Conservation (phyloP, 2,888 invertebrate genomes). For the Elegia similella region DNA sequence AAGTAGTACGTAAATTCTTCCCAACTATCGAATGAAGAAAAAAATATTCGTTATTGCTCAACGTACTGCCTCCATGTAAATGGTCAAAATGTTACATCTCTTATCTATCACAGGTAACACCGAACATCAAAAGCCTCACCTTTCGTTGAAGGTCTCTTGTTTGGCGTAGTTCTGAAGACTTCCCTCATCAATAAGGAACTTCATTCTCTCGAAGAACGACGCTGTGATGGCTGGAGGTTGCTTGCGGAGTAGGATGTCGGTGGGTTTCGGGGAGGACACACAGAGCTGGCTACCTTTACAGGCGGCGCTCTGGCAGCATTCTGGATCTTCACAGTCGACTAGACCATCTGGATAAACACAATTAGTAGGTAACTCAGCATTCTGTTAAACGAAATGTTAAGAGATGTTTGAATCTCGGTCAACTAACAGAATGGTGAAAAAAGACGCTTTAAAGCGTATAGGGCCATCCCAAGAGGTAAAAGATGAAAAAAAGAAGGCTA, state of each 20-base stretch:
- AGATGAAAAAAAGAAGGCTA: too few species aligned
- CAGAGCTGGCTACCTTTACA: constrained; percentile 95
- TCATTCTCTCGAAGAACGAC: constrained; percentile 98
- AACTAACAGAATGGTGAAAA: too few species aligned
- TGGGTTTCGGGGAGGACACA: constrained; percentile 96
- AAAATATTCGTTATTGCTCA: neutral
- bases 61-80: constrained; percentile 17
- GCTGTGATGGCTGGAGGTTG: constrained; percentile 98
- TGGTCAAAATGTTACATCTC: constrained; percentile 19
- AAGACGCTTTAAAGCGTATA: too few species aligned
- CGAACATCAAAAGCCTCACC: constrained; percentile 84
- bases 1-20: too few species aligned
- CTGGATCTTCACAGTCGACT: constrained; percentile 98
- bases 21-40: too few species aligned
- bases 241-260: constrained; percentile 96
- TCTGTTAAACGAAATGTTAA: too few species aligned
- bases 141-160: constrained; percentile 97
- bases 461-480: too few species aligned
- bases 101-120: constrained; percentile 54
- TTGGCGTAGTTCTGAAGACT: constrained; percentile 98
- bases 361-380: too few species aligned
- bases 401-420: constrained; percentile 21
- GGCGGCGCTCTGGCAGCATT: constrained; percentile 93
- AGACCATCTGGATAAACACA: constrained; percentile 89
- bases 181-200: constrained; percentile 98